Conservation (phyloP, 2,888 invertebrate genomes). For the Clanis bilineata region DNA sequence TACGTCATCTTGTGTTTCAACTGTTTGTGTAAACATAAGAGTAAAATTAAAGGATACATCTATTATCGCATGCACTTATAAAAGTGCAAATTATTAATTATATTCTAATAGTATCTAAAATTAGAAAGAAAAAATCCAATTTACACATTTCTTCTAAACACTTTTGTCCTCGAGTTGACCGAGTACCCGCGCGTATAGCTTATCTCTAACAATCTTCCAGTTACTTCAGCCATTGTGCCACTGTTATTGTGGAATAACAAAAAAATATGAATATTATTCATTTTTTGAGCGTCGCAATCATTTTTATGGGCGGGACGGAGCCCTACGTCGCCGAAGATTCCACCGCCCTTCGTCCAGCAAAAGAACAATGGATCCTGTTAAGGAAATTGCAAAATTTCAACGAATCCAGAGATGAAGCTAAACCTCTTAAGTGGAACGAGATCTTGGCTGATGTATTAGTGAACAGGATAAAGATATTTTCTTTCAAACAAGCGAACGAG, state of each 20-base stretch:
- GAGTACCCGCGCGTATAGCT: constrained; percentile 47
- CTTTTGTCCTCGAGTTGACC: constrained; percentile 48
- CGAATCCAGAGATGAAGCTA: constrained; percentile 41
- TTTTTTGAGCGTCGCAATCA: constrained; percentile 50
- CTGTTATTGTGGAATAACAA: constrained; percentile 48
- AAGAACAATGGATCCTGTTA: constrained; percentile 57
- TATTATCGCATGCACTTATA: too few relatives aligned
- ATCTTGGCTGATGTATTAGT: constrained; percentile 65
- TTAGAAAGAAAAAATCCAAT: too few relatives aligned
- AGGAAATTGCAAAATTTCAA: constrained; percentile 64
- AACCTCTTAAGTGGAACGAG: constrained; percentile 64
- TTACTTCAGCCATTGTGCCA: constrained; percentile 55
- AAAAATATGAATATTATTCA: constrained; percentile 60
- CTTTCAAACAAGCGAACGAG: constrained; percentile 38
- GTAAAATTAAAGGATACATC: too few relatives aligned
- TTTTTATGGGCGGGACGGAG: constrained; percentile 49
- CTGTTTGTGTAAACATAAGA: too few relatives aligned
- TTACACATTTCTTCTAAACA: too few relatives aligned
- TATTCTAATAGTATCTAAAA: too few relatives aligned
- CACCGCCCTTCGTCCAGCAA: constrained; percentile 35
- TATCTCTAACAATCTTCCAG: constrained; percentile 65
- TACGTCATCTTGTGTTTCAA: too few relatives aligned
- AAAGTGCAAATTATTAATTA: too few relatives aligned
- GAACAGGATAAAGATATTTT: constrained; percentile 59
- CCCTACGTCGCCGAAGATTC: constrained; percentile 43